phyloP scores from a whole-genome alignment of 2,888 invertebrate species.

The Isoperla grammatica region DNA sequence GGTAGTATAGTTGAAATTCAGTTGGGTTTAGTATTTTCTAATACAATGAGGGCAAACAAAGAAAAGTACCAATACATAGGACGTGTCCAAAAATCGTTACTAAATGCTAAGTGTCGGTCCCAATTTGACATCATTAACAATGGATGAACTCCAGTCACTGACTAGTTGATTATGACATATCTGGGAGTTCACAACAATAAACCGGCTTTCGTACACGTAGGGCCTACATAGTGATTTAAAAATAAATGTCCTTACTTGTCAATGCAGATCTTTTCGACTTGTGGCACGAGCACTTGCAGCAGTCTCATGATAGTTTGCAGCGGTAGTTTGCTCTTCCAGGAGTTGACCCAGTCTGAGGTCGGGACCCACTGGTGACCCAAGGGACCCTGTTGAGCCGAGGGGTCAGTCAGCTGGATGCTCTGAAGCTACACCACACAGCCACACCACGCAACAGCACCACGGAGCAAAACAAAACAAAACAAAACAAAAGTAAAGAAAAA shows the following conservation, averaged over 20 bases:
- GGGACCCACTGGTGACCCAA: constrained; percentile 68
- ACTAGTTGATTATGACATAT: too few relatives aligned
- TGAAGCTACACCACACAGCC: constrained; percentile 47
- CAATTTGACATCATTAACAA: too few relatives aligned
- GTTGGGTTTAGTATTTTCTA: too few relatives aligned
- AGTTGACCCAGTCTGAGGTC: constrained; percentile 91
- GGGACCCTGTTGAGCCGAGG: constrained; percentile 35
- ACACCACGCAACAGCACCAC: constrained; percentile 26
- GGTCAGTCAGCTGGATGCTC: constrained; percentile 55
- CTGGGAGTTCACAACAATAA: too few relatives aligned
- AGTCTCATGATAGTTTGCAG: constrained; percentile 98
- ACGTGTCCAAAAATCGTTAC: too few relatives aligned
- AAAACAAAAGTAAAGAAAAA: constrained; percentile 21
- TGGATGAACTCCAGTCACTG: too few relatives aligned
- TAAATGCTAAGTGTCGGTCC: too few relatives aligned
- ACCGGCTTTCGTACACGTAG: too few relatives aligned
- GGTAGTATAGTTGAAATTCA: too few relatives aligned
- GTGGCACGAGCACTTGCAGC: constrained; percentile 96
- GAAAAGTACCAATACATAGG: too few relatives aligned
- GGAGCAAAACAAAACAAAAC: constrained; percentile 18
- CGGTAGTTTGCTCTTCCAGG: constrained; percentile 96
- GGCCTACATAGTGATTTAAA: too few relatives aligned
- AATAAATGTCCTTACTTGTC: constrained; percentile 69
- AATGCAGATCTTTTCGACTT: constrained; percentile 99
- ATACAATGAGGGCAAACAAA: too few relatives aligned